Evolutionary conservation across 2,113 vertebrate genomes (phyloP).

Genomic region (Tinamus guttatus): DNA sequence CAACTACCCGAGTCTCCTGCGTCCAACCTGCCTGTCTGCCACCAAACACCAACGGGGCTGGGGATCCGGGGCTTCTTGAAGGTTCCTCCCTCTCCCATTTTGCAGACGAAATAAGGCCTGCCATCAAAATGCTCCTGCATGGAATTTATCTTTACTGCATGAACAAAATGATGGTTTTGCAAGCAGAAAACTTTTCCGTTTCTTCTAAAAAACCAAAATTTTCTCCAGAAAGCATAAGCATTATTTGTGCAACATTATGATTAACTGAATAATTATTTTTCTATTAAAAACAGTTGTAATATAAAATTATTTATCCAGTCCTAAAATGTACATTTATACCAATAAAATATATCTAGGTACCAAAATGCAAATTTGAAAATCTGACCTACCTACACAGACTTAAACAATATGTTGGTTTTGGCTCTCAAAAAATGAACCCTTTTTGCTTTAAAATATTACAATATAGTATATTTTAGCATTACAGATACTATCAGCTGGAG

Average conservation of each 20-base stretch:
- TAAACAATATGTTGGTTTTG: background rate
- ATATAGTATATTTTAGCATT: background rate
- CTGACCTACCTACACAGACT: background rate
- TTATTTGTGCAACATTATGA: background rate
- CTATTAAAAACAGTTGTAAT: background rate
- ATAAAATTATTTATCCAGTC: background rate
- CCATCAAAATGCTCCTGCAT: background rate
- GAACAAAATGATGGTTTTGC: background rate
- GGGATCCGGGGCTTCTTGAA: background rate
- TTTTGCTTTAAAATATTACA: background rate
- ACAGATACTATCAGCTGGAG: background rate
- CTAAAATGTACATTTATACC: background rate
- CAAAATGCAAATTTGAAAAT: slow-evolving; percentile 16
- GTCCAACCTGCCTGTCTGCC: background rate
- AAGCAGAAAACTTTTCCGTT: background rate
- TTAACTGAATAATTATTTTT: background rate
- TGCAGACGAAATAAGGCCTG: background rate
- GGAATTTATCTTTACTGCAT: background rate
- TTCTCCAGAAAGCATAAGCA: background rate
- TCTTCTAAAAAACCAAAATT: background rate
- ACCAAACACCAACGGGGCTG: background rate
- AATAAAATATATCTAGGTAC: background rate
- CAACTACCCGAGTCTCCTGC: background rate
- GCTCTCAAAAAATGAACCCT: background rate
- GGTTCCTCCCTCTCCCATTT: background rate